phyloP scores from a whole-genome alignment of 2,888 invertebrate species.

The Cistogaster globosa region DNA sequence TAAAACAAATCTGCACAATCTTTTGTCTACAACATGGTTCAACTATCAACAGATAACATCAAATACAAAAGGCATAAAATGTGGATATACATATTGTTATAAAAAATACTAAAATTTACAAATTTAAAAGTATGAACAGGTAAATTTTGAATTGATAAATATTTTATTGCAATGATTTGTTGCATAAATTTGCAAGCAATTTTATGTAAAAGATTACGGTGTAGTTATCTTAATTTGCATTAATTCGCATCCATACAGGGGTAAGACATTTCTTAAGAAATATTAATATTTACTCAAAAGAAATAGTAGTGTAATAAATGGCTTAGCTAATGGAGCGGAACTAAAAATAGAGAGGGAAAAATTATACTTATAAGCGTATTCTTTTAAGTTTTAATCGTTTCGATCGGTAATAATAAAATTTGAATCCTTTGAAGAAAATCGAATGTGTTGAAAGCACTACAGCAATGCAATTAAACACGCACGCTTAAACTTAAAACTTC shows the following conservation, averaged over 20 bases:
- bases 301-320: no score
- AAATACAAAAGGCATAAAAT: neutral
- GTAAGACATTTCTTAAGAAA: neutral
- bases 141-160: conserved; percentile 76
- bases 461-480: no score
- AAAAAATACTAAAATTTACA: conserved; percentile 1
- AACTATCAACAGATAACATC: conserved; percentile 41
- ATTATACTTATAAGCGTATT: no score
- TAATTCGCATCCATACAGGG: neutral
- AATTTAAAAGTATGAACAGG: conserved; percentile 57
- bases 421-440: no score
- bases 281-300: neutral
- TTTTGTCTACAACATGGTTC: conserved; percentile 29
- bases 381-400: no score
- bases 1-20: conserved; percentile 33
- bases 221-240: conserved; percentile 12
- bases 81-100: neutral
- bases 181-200: conserved; percentile 49
- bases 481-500: no score
- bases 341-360: no score
- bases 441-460: no score
- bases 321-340: no score
- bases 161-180: conserved; percentile 76
- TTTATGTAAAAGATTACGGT: conserved; percentile 3
- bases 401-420: no score